Conservation (phyloP, 37 sponge, comb jelly and placozoan genomes). For the Aphrocallistes beatrix region DNA sequence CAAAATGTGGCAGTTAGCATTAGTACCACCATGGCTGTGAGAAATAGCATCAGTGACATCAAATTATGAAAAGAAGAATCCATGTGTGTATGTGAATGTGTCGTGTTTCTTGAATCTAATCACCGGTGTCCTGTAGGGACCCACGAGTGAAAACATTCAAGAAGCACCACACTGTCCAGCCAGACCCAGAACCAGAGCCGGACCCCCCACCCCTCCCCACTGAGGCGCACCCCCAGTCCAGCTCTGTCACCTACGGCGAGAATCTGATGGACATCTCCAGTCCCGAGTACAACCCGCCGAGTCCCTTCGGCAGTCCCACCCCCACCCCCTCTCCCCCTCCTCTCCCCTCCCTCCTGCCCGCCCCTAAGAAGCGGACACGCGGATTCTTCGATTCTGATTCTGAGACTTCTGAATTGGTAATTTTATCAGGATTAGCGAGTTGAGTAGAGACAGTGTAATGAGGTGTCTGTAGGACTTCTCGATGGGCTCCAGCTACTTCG, state of each 20-base stretch:
- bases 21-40: no score
- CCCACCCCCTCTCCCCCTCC: background rate
- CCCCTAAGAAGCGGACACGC: background rate
- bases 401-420: background rate
- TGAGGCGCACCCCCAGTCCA: no score
- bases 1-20: no score
- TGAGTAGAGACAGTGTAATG: background rate
- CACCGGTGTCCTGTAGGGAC: background rate
- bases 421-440: background rate
- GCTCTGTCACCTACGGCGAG: background rate
- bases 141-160: background rate
- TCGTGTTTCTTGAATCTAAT: no score
- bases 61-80: no score
- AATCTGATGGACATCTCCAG: constrained; percentile 6
- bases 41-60: no score
- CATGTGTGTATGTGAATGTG: no score
- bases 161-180: background rate
- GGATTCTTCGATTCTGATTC: constrained; percentile 10
- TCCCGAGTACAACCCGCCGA: background rate
- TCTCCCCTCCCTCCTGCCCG: background rate
- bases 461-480: background rate
- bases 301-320: background rate
- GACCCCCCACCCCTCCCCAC: no score
- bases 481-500: background rate
- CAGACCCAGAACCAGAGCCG: no score